Evolutionary conservation across 2,888 invertebrate species (phyloP), one percentile per base, ranked within the genome.

Genomic region (Lacanobia wlatinum): DNA sequence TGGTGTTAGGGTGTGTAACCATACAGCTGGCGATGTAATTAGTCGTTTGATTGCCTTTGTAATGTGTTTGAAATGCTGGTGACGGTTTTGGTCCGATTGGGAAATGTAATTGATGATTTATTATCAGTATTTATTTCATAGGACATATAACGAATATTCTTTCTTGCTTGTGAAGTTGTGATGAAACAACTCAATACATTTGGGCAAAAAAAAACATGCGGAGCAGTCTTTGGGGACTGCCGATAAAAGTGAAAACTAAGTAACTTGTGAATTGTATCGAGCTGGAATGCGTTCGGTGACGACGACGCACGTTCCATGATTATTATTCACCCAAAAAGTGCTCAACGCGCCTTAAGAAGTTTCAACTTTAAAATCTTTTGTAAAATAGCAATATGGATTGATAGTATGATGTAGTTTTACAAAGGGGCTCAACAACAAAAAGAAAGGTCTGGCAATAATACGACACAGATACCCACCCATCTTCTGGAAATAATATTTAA

Each of bases 21-120:
- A 62, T 73, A 55, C 60, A 72, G 78, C 48, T 76, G 73, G 62
- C 63, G 23, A 58, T 65, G 68, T 73, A 70, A 80, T 84, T 73
- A 70, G 59, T 23, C 18, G 50, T 70, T 65, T 70, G 43, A 68
- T 81, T 81, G 65, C 58, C 18, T 71, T 64, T 43, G 52, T 73
- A 63, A 71, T 61, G 68, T 82, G 48, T 64, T 64, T 53, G 56
- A 69, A 48, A 76, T 64, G 70, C n/a, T 40, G 28, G 63, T 61
- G 78, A 81, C 59, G 63, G 59, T 64, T 59, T 68, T 16, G 53
- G 18, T 18, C 23, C 28, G 46, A 55, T 16, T 66, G 66, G 59
- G 53, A 48, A 52, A 59, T 55, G 14, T 63, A 69, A 68, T 81
- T 68, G 28, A 59, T 63, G 28, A 23, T 48, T 71, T 43, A 14